phyloP scores from a whole-genome alignment of 2,888 invertebrate species.

The Ormia ochracea region DNA sequence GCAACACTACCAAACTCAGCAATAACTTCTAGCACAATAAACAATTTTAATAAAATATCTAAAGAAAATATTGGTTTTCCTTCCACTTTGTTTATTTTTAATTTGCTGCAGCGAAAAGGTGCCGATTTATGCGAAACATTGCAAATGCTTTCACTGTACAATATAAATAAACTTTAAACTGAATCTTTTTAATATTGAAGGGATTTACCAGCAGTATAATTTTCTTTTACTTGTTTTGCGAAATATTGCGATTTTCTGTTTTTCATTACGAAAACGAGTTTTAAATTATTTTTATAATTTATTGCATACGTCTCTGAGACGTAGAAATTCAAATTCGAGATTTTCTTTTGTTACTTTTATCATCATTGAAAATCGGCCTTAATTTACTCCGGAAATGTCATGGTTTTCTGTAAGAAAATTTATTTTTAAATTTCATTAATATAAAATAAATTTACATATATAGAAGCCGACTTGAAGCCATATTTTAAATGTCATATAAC shows the following conservation, averaged over 20 bases:
- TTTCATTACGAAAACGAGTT: no score
- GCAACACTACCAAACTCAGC: neutral
- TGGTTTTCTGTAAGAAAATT: no score
- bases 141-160: neutral
- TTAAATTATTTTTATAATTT: no score
- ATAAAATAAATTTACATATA: no score
- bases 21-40: neutral
- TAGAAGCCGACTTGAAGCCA: no score
- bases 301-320: no score
- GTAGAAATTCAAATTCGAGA: no score
- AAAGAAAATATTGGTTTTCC: neutral
- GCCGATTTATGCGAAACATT: neutral
- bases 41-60: neutral
- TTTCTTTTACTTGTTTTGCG: neutral
- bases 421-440: no score
- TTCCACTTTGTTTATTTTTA: neutral
- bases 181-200: no score
- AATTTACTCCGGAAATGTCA: no score
- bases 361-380: neutral
- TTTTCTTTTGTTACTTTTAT: neutral
- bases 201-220: neutral
- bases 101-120: neutral
- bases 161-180: neutral
- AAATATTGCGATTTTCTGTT: no score
- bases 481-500: no score